Percentiles rank a stretch among this genome's conserved stretches.
Evolutionary conservation across 2,888 invertebrate species (phyloP).

Genomic region (Lamproptera curius): DNA sequence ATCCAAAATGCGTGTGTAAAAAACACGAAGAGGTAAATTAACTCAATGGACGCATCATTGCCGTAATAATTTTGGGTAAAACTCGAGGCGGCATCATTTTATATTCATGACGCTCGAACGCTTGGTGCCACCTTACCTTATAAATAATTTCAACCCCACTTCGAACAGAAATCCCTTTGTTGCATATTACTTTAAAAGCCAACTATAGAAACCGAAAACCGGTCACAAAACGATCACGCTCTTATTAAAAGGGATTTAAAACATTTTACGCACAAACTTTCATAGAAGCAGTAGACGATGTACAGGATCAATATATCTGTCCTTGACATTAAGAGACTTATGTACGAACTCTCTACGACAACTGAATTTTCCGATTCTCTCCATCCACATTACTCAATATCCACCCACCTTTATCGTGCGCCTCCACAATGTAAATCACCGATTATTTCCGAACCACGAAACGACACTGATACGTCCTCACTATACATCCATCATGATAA

Average conservation of each 20-base stretch:
- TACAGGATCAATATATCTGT: constrained; percentile 66
- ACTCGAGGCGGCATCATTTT: constrained; percentile 27
- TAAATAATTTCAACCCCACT: constrained; percentile 60
- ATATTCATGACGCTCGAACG: constrained; percentile 40
- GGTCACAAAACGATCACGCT: constrained; percentile 5
- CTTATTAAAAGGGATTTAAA: constrained; percentile 21
- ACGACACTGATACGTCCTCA: constrained; percentile 39
- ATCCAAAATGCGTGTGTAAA: neutral
- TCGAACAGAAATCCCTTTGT: constrained; percentile 50
- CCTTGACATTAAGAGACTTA: constrained; percentile 64
- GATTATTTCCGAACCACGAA: constrained; percentile 28
- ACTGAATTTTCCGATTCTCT: too few relatives aligned
- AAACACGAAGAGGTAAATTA: too few relatives aligned
- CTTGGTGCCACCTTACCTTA: constrained; percentile 53
- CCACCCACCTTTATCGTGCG: constrained; percentile 52
- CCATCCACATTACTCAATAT: constrained; percentile 47
- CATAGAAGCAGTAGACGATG: constrained; percentile 18
- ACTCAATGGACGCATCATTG: constrained; percentile 21
- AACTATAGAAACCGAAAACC: constrained; percentile 25
- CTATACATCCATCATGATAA: constrained; percentile 39
- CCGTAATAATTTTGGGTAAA: constrained; percentile 24
- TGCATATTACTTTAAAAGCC: constrained; percentile 42
- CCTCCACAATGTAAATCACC: constrained; percentile 25
- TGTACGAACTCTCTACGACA: constrained; percentile 40
- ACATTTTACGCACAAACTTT: constrained; percentile 1